Conservation (phyloP, 2,888 invertebrate genomes). For the Hypolimnas misippus region DNA sequence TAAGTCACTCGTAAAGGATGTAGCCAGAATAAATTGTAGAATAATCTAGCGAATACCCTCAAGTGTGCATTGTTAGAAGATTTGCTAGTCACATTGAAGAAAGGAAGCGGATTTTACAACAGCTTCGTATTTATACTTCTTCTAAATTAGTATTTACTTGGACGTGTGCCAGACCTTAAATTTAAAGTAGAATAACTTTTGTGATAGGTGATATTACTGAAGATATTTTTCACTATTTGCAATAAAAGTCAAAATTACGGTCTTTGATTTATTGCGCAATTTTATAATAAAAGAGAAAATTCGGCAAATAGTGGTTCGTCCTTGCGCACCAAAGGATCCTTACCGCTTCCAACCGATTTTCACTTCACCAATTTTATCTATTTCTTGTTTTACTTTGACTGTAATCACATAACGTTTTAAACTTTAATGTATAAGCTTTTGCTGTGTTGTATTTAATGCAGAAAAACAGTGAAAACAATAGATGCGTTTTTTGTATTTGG, state of each 20-base stretch:
- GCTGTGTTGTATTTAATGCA: too few species aligned
- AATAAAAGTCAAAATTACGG: slow-evolving; percentile 7
- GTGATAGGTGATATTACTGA: slow-evolving; percentile 12
- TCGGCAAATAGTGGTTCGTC: too few species aligned
- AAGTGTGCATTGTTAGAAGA: slow-evolving; percentile 31
- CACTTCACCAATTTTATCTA: too few species aligned
- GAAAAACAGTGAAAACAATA: too few species aligned
- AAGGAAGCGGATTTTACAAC: slow-evolving; percentile 32
- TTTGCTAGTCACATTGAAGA: slow-evolving; percentile 36
- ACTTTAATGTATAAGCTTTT: too few species aligned
- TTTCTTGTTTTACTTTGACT: too few species aligned
- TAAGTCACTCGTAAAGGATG: slow-evolving; percentile 2
- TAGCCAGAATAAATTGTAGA: slow-evolving; percentile 13
- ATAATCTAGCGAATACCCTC: slow-evolving; percentile 21
- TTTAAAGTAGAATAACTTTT: slow-evolving; percentile 20
- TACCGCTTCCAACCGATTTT: too few species aligned
- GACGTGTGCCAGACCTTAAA: slow-evolving; percentile 26
- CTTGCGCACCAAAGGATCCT: too few species aligned
- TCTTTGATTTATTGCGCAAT: background rate
- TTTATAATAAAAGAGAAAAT: slow-evolving; percentile 1
- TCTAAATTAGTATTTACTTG: slow-evolving; percentile 25
- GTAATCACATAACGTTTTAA: too few species aligned
- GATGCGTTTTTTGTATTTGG: too few species aligned
- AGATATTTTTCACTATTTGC: background rate
- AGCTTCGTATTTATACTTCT: slow-evolving; percentile 28